Evolutionary conservation across 2,797 vertebrate species (phyloP).

Genomic region (Chaetophractus vellerosus): DNA sequence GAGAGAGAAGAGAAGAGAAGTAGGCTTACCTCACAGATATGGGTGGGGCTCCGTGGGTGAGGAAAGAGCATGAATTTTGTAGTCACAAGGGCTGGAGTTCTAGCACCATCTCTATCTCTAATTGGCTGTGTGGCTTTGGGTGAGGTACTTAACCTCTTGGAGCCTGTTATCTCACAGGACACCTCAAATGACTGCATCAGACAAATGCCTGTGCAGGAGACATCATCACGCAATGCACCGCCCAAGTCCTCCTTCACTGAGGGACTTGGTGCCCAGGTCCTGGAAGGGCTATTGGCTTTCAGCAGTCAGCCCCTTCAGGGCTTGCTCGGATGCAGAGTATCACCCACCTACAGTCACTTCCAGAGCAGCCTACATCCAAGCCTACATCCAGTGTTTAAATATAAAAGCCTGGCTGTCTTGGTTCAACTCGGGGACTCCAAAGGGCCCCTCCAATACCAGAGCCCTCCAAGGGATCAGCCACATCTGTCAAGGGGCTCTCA

Average conservation of each 20-base stretch:
- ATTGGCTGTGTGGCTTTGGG: neutral
- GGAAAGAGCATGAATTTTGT: neutral
- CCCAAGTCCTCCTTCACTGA: neutral
- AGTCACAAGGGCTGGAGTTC: neutral
- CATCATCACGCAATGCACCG: accelerated
- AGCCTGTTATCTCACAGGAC: neutral
- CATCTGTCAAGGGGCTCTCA: neutral
- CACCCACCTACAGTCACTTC: neutral
- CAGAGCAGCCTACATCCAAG: too few species aligned
- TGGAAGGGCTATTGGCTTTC: neutral
- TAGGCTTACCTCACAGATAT: too few species aligned
- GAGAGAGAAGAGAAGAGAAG: neutral
- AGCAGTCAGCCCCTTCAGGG: too few species aligned
- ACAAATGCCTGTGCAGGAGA: neutral
- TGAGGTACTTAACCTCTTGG: neutral
- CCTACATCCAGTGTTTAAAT: neutral
- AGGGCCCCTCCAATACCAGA: neutral
- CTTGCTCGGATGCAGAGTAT: neutral
- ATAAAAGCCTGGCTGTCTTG: neutral
- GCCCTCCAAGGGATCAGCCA: neutral
- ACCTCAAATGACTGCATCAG: neutral
- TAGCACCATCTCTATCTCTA: neutral
- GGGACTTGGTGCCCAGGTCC: neutral
- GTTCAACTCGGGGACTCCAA: neutral
- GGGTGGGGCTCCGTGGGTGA: neutral